Percentiles rank a stretch among this genome's conserved stretches.
These are phyloP conservation scores for Scaptodrosophila latifasciaeformis DNA, from an alignment of 2,888 invertebrate genomes.

Conservation along the genomic window DNA sequence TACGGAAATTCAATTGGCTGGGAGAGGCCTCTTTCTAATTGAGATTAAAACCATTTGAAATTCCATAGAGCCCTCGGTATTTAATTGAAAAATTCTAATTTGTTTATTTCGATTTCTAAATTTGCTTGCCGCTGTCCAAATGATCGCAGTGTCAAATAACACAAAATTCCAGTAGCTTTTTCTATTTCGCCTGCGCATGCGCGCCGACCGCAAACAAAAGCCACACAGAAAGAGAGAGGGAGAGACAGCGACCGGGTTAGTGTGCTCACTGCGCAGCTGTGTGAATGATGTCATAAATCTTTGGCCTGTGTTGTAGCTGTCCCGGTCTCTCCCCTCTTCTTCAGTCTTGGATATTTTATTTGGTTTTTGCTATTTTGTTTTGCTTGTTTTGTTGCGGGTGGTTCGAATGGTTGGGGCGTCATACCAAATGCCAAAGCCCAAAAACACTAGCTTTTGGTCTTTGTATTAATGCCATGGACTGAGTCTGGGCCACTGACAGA, in stretches of 20 bases:
- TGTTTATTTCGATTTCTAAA: no score
- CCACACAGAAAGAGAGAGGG: conserved; percentile 1
- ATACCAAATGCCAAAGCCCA: conserved; percentile 56
- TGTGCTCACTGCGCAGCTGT: conserved; percentile 41
- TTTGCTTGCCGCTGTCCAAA: conserved; percentile 13
- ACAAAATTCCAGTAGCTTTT: conserved; percentile 31
- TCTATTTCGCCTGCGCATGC: conserved; percentile 58
- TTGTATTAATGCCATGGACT: no score
- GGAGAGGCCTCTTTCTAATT: no score
- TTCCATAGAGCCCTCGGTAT: no score
- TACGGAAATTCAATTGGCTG: no score
- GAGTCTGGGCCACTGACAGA: no score
- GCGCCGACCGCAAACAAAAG: conserved; percentile 34
- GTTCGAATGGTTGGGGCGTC: conserved; percentile 52
- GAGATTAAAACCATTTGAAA: no score
- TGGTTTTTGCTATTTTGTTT: no score
- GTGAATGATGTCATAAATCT: conserved; percentile 41
- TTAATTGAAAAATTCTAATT: no score
- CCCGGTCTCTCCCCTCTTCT: no score
- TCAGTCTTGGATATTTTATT: no score
- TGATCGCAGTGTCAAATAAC: conserved; percentile 4
- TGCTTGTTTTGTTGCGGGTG: conserved; percentile 1
- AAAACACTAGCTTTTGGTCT: conserved; percentile 12
- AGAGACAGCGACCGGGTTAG: neutral
- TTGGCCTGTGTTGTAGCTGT: neutral